Percentiles rank a stretch among this genome's conserved stretches.
Conservation (phyloP, 1,140 invertebrate genomes). For the Drosophila kikkawai region DNA sequence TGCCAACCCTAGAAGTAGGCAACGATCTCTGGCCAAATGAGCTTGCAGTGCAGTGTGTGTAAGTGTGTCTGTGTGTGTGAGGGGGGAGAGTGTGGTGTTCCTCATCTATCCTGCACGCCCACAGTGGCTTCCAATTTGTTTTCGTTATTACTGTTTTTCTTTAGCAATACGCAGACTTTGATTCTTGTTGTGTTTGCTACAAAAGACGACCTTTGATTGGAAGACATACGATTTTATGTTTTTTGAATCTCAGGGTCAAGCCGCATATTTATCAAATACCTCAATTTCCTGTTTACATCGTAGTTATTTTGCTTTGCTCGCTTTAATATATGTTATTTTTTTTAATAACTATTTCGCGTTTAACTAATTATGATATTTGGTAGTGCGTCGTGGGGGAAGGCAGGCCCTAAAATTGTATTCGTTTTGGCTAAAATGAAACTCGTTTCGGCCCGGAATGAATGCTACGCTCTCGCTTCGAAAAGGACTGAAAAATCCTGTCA, state of each 20-base stretch:
- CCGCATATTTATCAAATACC: constrained; percentile 74
- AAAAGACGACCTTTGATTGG: constrained; percentile 85
- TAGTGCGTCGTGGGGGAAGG: constrained; percentile 62
- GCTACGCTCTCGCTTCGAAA: not conserved
- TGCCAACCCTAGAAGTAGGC: constrained; percentile 37
- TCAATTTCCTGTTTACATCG: constrained; percentile 50
- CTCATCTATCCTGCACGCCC: constrained; percentile 31
- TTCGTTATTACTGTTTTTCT: constrained; percentile 40
- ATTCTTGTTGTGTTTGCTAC: constrained; percentile 83
- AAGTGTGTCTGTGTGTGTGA: constrained; percentile 21
- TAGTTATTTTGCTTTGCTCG: constrained; percentile 55
- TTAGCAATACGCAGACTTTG: constrained; percentile 82
- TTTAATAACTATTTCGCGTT: constrained; percentile 69
- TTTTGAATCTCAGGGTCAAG: constrained; percentile 84
- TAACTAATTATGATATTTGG: constrained; percentile 78
- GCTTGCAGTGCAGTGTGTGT: constrained; percentile 49
- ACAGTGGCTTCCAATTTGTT: constrained; percentile 68
- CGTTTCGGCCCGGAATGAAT: constrained; percentile 22
- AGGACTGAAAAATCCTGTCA: not conserved
- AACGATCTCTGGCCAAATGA: constrained; percentile 40
- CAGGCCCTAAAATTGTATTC: constrained; percentile 54
- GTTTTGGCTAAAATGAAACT: constrained; percentile 67
- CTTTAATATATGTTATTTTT: constrained; percentile 64
- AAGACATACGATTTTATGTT: constrained; percentile 85
- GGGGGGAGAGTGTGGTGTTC: constrained; percentile 12